These are phyloP conservation scores for Aporophyla nigra DNA, from an alignment of 2,888 invertebrate genomes.

Conservation along the genomic window DNA sequence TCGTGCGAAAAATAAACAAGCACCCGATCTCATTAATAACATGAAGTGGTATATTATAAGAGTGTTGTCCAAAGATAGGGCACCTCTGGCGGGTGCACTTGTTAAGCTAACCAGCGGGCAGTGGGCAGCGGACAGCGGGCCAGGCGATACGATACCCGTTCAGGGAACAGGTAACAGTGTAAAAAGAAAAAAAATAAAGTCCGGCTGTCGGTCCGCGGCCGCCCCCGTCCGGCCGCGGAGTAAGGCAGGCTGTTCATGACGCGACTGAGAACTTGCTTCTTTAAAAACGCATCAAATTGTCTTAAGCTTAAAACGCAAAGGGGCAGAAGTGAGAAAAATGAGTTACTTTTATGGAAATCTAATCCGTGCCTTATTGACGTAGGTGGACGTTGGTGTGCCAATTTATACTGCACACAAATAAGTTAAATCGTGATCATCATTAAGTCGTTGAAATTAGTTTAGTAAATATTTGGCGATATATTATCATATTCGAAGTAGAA, in stretches of 20 bases:
- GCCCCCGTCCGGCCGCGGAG: slow-evolving; percentile 73
- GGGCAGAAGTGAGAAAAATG: neutral
- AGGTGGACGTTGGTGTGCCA: slow-evolving; percentile 13
- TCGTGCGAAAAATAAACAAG: slow-evolving; percentile 26
- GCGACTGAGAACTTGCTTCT: slow-evolving; percentile 26
- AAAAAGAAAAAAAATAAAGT: slow-evolving; percentile 84
- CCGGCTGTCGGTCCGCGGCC: slow-evolving; percentile 80
- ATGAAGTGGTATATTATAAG: slow-evolving; percentile 41
- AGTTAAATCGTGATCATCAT: slow-evolving; percentile 15
- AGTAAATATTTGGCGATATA: slow-evolving; percentile 20
- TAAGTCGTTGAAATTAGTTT: slow-evolving; percentile 5
- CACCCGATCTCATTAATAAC: slow-evolving; percentile 11
- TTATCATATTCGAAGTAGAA: neutral
- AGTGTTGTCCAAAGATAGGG: slow-evolving; percentile 74
- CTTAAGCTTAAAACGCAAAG: neutral
- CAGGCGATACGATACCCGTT: slow-evolving; percentile 83
- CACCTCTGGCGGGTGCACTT: slow-evolving; percentile 85
- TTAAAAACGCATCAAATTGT: slow-evolving; percentile 24
- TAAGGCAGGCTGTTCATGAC: slow-evolving; percentile 71
- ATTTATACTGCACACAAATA: slow-evolving; percentile 1
- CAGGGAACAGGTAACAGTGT: slow-evolving; percentile 88
- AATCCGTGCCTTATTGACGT: neutral
- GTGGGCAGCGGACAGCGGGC: slow-evolving; percentile 81
- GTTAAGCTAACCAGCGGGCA: slow-evolving; percentile 87
- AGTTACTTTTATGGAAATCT: neutral